phyloP scores from a whole-genome alignment of 1,140 invertebrate genomes.

The Drosophila kepulauana region DNA sequence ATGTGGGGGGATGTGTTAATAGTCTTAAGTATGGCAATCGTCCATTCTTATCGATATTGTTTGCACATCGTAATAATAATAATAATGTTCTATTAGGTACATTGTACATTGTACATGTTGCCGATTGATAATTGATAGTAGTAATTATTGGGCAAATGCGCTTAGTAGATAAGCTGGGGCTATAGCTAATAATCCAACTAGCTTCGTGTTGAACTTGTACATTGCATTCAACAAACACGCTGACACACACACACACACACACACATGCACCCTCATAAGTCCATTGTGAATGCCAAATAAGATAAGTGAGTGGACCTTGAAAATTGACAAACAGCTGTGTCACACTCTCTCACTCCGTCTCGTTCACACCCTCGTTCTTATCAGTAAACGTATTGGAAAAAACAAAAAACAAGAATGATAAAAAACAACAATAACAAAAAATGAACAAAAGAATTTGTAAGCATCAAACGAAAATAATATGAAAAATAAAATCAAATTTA shows the following conservation, averaged over 20 bases:
- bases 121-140: slow-evolving; percentile 67
- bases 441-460: slow-evolving; percentile 30
- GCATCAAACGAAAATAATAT: slow-evolving; percentile 21
- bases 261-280: slow-evolving; percentile 18
- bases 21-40: slow-evolving; percentile 12
- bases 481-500: slow-evolving; percentile 31
- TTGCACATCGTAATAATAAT: slow-evolving; percentile 24
- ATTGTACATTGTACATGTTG: slow-evolving; percentile 51
- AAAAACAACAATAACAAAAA: neutral
- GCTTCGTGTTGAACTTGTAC: slow-evolving; percentile 35
- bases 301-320: slow-evolving; percentile 74
- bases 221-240: slow-evolving; percentile 28
- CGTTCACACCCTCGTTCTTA: slow-evolving; percentile 5
- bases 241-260: slow-evolving; percentile 22
- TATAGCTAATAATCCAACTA: slow-evolving; percentile 42
- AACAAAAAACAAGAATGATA: slow-evolving; percentile 8
- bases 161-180: slow-evolving; percentile 64
- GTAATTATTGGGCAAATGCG: slow-evolving; percentile 72
- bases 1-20: neutral
- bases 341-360: slow-evolving; percentile 4
- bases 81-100: slow-evolving; percentile 20
- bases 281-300: slow-evolving; percentile 59
- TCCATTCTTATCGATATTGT: slow-evolving; percentile 38
- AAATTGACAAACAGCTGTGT: slow-evolving; percentile 73
- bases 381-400: neutral